phyloP scores from a whole-genome alignment of 2,888 invertebrate genomes.

The Rhagium mordax region DNA sequence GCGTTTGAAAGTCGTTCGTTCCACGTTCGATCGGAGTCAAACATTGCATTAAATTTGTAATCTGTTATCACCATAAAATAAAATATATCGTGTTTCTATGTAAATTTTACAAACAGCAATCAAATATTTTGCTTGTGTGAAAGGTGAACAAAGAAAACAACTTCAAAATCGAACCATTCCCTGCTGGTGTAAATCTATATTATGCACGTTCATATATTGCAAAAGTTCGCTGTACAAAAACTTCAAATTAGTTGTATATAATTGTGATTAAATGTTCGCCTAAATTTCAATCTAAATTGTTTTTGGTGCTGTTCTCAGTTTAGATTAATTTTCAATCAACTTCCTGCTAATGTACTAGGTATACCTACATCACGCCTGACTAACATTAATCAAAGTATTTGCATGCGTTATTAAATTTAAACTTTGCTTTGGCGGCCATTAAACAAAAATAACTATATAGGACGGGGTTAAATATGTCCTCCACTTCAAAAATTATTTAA shows the following conservation, averaged over 20 bases:
- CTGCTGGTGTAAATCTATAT: too few relatives aligned
- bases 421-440: too few relatives aligned
- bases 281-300: not conserved
- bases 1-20: slow-evolving; percentile 36
- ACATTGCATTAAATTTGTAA: slow-evolving; percentile 40
- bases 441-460: too few relatives aligned
- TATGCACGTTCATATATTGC: not conserved
- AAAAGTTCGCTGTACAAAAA: not conserved
- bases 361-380: too few relatives aligned
- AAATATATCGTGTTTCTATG: slow-evolving; percentile 42
- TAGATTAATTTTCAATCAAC: not conserved
- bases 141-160: slow-evolving; percentile 40
- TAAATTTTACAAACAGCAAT: slow-evolving; percentile 40
- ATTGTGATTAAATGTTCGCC: not conserved
- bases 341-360: not conserved
- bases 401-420: too few relatives aligned
- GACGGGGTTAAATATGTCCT: too few relatives aligned
- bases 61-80: slow-evolving; percentile 39
- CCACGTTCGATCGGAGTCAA: slow-evolving; percentile 39
- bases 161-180: not conserved
- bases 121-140: slow-evolving; percentile 42
- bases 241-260: not conserved
- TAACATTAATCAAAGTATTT: too few relatives aligned
- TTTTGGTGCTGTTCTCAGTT: not conserved
- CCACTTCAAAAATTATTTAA: too few relatives aligned